Conservation (phyloP, 2,113 vertebrate species). For the Phylloscopus whistleri region DNA sequence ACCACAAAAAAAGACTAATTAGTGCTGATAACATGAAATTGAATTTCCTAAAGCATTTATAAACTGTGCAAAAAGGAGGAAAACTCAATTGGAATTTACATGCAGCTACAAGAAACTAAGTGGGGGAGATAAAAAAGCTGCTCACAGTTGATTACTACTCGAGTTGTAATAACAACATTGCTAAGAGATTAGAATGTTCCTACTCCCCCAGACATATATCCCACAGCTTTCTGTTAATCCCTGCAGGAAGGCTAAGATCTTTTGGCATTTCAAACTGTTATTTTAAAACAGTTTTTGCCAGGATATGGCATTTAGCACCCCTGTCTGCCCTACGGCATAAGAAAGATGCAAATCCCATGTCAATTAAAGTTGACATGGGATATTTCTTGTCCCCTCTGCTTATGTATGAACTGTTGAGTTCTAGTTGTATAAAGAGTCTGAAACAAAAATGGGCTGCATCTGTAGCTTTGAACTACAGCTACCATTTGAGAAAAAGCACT, state of each 20-base stretch:
- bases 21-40: neutral
- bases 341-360: neutral
- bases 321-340: fast-evolving
- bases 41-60: neutral
- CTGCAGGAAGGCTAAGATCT: neutral
- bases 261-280: neutral
- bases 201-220: neutral
- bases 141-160: neutral
- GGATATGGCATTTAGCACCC: neutral
- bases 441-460: neutral
- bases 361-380: neutral
- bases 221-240: neutral
- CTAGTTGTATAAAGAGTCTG: neutral
- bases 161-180: neutral
- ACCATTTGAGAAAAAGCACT: neutral
- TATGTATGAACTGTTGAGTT: neutral
- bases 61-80: neutral
- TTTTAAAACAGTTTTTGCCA: neutral
- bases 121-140: neutral
- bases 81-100: neutral
- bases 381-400: neutral
- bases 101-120: neutral
- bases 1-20: neutral
- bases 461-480: neutral
- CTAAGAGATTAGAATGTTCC: neutral